Evolutionary conservation across 2,113 vertebrate genomes (phyloP), one percentile per base, ranked within the genome.

Genomic region (Colistium nudipinnis): DNA sequence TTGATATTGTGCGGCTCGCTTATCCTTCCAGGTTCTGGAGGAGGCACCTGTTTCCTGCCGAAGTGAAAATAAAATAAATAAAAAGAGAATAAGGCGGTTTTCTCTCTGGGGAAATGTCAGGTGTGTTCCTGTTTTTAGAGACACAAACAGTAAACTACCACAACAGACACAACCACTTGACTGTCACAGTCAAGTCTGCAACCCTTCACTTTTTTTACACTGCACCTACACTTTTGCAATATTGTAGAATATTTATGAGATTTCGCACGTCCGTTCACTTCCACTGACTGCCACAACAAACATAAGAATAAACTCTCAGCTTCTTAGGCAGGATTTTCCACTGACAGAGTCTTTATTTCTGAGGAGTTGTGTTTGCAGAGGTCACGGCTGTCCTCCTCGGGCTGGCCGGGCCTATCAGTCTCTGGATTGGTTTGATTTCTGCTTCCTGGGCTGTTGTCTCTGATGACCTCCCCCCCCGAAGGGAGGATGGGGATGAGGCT

Each of bases 1-100:
- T 43, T 41, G 41, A 76, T 71, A 36, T 52, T 82, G 69, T 70
- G 31, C 8, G 47, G 69, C 62, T 67, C 51, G 8, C 53, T 73
- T 60, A 22, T 64, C 57, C 63, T 69, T 86, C 68, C 70, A 82
- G 80, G 70, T 76, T 83, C 19, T 48, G 53, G 69, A 87, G 83
- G 85, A 90, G 85, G 68, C 86, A 89, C 87, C 88, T 86, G 90
- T 74, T 91, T 88, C 88, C 87, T 88, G 73, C 55, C 74, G 14
- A 44, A 48, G 70, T 54, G 51, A 75, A 70, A 65, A 75, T 9
- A 17, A 20, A 31, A n/a, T n/a, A 7, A 19, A 8, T 3, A 13
- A 14, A 28, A 52, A 24, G 3, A 45, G 68, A 62, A 52, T 4
- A 31, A 31, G 30, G 8, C 30, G 4, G 4, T 31, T 31, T 31